Base-by-base conservation (phyloP, 1,140 invertebrate genomes). In the Rhagoletis pomonella region DNA sequence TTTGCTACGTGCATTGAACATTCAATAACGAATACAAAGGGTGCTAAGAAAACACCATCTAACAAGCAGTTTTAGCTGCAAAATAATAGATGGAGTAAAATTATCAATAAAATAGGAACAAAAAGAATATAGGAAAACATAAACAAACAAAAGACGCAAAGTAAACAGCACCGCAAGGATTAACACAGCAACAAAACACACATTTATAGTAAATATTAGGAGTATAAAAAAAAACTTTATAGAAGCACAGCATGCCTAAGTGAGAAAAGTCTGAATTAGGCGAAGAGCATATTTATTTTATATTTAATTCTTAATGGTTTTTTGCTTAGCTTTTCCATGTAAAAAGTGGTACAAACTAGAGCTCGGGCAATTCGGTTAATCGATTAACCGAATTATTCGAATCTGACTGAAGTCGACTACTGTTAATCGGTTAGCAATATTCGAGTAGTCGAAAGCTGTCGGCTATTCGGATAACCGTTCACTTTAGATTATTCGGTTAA, bases 1-100 rank as follows among this genome's bases (percentile, higher is more conserved):
- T 62, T 86, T 58, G 12, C 59, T 62, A 62, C 85, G 67, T 73
- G 67, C 67, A 73, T 47, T 3, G 67, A 44, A 73, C 39, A 47
- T 5, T 14, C 12, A 44, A 73, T 73, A n/a, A 17, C 67, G 67
- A 47, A 67, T 39, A 42, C 10, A 67, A 67, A 3, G 64, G 39
- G 64, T 12, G 64, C 4, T 42, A 12, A 2, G n/a, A n/a, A 3
- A 50, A 65, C 6, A 44, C n/a, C n/a, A 64, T 17, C 39, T 65
- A 62, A 86, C 50, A 86, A 86, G 64, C n/a, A 67, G 39, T 39
- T 39, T 67, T 39, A 67, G 19, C 64, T 19, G 29, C 64, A 67
- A 39, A 67, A 29, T 9, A 55, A 85, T 55, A 19, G 14, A 55
- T 59, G 64, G 19, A 64, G 14, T 55, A 85, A 65, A 86, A 42